Conservation (phyloP, 1,140 invertebrate species). For the Drosophila tropicalis region DNA sequence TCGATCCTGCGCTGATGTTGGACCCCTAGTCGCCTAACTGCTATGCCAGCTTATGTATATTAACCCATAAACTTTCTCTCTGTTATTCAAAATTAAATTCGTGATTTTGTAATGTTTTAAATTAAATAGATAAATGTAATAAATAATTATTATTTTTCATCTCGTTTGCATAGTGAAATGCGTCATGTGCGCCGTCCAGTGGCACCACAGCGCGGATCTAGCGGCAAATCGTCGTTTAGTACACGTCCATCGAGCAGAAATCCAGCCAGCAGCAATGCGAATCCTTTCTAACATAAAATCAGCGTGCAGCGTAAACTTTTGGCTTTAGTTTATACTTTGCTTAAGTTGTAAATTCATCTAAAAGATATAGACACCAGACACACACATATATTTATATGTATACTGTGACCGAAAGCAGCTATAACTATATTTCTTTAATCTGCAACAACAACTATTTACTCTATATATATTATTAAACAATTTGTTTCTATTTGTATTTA, state of each 20-base stretch:
- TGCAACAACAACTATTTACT: conserved; percentile 65
- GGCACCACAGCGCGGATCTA: conserved; percentile 76
- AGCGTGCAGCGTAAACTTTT: conserved; percentile 83
- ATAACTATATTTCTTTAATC: conserved; percentile 39
- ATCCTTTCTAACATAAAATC: conserved; percentile 83
- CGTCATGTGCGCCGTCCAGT: conserved; percentile 84
- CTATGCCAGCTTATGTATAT: conserved; percentile 31
- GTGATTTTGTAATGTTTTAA: background rate
- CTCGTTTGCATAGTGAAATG: conserved; percentile 83
- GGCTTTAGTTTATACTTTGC: conserved; percentile 83
- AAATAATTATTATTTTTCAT: conserved; percentile 18
- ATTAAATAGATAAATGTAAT: conserved; percentile 29
- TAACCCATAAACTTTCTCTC: conserved; percentile 19
- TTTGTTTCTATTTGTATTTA: conserved; percentile 77
- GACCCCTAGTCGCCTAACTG: conserved; percentile 44
- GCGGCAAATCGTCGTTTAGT: conserved; percentile 80
- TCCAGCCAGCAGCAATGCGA: conserved; percentile 76
- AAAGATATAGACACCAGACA: conserved; percentile 29
- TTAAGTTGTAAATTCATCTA: conserved; percentile 82
- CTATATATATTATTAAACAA: conserved; percentile 65
- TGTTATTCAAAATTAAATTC: conserved; percentile 11
- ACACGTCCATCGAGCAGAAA: conserved; percentile 81
- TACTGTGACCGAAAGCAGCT: conserved; percentile 48
- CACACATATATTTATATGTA: background rate
- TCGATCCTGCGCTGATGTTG: conserved; percentile 65